Base-by-base conservation (phyloP, 1,140 invertebrate species). In the Neelides sp. region DNA sequence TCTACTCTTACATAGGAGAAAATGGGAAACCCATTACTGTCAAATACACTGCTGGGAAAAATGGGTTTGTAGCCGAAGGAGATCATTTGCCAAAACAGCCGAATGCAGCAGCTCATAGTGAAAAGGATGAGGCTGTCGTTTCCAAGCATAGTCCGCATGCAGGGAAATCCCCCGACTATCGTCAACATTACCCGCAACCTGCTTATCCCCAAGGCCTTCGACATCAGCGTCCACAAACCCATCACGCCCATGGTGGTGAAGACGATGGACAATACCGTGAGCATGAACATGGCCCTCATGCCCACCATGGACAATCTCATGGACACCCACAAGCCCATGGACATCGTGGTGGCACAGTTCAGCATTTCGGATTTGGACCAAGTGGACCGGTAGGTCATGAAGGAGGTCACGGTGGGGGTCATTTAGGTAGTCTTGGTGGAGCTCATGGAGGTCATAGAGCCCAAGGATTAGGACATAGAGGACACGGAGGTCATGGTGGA, bases 1-100 rank as follows among this genome's bases (percentile, higher is more conserved):
- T 71, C 5, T 79, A 79, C 59, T 75, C 76, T 43, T 78, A 78
- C 64, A 69, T 76, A 28, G 76, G 77, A 2, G 35, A 27, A 2
- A 23, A 67, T 52, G 77, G 77, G 1, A 71, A 74, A 54, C 66
- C 71, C 7, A 72, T 78, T 48, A 66, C 64, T 37, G 70, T 73
- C 22, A 69, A 67, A 42, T 73, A 73, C 57, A 65, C 68, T 7
- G 71, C 71, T n/a, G 71, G 71, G 24, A 69, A 70, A 43, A 60
- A 59, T 24, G 68, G 68, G 12, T 61, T 59, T 28, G 36, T 54
- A 17, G 59, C 59, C 17, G 59, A 61, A 50, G 59, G 59, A 8
- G 49, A 37, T 28, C 59, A 61, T 30, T 44, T 61, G 22, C 59
- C 59, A 17, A 37, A 23, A 15, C 59, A 61, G 24, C 59, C 56